Percentiles rank a stretch among this genome's conserved stretches.
phyloP scores from a whole-genome alignment of 2,113 vertebrate species.

The Bos taurus region DNA sequence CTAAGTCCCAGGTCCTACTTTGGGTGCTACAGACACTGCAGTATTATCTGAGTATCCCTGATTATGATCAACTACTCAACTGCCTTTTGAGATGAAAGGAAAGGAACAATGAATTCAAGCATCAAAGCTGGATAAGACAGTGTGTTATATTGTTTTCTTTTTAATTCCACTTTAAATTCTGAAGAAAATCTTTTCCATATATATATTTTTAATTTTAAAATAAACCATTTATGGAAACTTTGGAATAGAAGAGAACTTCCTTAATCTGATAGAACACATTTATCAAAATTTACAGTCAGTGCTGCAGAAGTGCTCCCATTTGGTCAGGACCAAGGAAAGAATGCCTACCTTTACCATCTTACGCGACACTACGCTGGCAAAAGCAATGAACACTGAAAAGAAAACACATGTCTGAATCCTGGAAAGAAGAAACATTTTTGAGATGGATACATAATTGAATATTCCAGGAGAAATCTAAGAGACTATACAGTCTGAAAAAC shows the following conservation, averaged over 20 bases:
- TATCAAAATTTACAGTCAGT: background rate
- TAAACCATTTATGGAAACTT: background rate
- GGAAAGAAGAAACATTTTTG: background rate
- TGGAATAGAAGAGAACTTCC: background rate
- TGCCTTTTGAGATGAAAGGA: background rate
- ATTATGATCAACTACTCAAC: background rate
- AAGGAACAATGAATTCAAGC: background rate
- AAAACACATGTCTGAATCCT: background rate
- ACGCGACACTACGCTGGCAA: rapidly evolving
- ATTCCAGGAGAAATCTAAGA: background rate
- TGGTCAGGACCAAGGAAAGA: background rate
- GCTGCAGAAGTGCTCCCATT: background rate
- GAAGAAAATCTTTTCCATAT: background rate
- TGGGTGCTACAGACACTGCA: background rate
- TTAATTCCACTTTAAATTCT: background rate
- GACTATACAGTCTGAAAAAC: background rate
- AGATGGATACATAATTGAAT: background rate
- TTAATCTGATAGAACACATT: background rate
- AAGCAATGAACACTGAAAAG: background rate
- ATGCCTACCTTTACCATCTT: background rate
- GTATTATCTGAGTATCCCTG: background rate
- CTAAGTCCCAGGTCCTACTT: background rate
- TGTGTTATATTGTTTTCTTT: background rate
- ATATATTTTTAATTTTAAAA: background rate
- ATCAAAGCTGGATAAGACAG: background rate